Conservation (phyloP, 2,888 invertebrate species). For the Tachina grossa region DNA sequence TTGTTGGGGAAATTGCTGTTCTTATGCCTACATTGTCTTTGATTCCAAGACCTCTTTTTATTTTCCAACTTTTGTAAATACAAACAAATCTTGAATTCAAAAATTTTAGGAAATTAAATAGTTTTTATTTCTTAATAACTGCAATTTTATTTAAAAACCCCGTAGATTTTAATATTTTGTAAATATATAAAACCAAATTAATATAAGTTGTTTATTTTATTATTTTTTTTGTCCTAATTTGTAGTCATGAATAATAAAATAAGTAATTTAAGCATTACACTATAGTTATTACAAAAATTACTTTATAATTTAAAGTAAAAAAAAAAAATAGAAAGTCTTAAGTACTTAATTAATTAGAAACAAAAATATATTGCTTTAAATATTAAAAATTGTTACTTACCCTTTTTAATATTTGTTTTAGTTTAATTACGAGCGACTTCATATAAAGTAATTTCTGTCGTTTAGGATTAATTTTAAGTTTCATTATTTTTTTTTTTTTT, state of each 20-base stretch:
- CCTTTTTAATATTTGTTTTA: slow-evolving; percentile 11
- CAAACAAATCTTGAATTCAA: neutral
- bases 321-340: neutral
- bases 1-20: too few species aligned
- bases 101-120: neutral
- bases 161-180: slow-evolving; percentile 39
- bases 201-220: slow-evolving; percentile 27
- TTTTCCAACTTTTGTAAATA: slow-evolving; percentile 45
- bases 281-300: slow-evolving; percentile 36
- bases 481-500: neutral
- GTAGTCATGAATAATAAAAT: slow-evolving; percentile 13
- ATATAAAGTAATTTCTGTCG: neutral
- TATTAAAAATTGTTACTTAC: slow-evolving; percentile 14
- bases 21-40: neutral
- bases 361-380: slow-evolving; percentile 18
- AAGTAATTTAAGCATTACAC: slow-evolving; percentile 49
- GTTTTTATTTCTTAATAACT: slow-evolving; percentile 22
- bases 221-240: slow-evolving; percentile 35
- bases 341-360: slow-evolving; percentile 37
- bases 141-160: slow-evolving; percentile 17
- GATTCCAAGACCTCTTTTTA: slow-evolving; percentile 9
- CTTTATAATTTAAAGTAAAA: slow-evolving; percentile 30
- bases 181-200: slow-evolving; percentile 40
- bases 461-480: slow-evolving; percentile 5
- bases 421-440: neutral